These are phyloP conservation scores for Smutsia gigantea DNA, from an alignment of 2,797 vertebrate species.

Conservation along the genomic window DNA sequence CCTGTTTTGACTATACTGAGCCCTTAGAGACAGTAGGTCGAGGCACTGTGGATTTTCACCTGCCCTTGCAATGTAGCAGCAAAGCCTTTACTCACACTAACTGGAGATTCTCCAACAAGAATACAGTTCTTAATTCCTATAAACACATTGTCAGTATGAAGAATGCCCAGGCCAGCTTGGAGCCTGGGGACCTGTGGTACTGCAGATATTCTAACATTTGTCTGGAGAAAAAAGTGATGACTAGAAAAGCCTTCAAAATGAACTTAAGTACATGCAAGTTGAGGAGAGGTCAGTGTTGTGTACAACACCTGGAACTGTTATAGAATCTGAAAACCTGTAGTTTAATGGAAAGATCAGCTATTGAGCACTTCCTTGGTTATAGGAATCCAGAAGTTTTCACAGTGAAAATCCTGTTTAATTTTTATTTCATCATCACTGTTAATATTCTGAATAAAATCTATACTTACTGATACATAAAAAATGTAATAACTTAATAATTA, in stretches of 20 bases:
- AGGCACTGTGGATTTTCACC: neutral
- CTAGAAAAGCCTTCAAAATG: neutral
- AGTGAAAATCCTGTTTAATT: neutral
- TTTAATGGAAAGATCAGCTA: neutral
- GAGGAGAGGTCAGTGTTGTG: accelerated
- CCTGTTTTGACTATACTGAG: neutral
- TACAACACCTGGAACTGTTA: neutral
- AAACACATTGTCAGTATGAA: neutral
- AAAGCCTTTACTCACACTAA: neutral
- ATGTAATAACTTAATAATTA: neutral
- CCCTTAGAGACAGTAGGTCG: neutral
- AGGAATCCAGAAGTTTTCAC: neutral
- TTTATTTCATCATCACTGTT: neutral
- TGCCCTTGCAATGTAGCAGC: neutral
- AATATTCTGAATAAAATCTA: neutral
- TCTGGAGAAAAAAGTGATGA: neutral
- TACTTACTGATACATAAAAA: neutral
- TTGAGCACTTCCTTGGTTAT: neutral
- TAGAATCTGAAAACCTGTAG: accelerated
- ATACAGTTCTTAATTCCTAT: neutral
- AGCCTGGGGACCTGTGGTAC: too few relatives aligned
- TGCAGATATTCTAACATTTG: neutral
- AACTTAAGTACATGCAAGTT: neutral
- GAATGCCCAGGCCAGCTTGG: neutral
- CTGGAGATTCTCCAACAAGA: neutral